Percentiles rank a stretch among this genome's conserved stretches.
Conservation (phyloP, 2,888 invertebrate genomes). For the Periphyllus acericola region DNA sequence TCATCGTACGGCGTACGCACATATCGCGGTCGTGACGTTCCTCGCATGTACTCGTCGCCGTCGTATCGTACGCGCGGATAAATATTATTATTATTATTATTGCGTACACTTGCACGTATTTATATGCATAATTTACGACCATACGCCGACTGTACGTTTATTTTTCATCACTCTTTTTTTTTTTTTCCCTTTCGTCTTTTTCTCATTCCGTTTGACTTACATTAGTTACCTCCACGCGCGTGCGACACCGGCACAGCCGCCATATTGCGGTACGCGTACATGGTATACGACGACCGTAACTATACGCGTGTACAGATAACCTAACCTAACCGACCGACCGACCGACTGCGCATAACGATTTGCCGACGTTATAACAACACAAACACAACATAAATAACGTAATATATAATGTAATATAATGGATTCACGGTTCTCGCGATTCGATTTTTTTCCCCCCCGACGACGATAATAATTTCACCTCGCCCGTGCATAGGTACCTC, state of each 20-base stretch:
- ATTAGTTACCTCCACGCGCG: neutral
- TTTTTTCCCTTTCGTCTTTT: neutral
- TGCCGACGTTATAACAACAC: conserved; percentile 28
- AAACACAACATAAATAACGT: conserved; percentile 13
- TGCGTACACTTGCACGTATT: neutral
- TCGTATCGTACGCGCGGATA: neutral
- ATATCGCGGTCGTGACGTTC: neutral
- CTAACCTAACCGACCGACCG: neutral
- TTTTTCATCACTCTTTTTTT: conserved; percentile 12
- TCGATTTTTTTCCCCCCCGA: conserved; percentile 7
- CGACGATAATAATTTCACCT: neutral
- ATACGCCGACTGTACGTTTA: neutral
- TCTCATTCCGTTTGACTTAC: neutral
- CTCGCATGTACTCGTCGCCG: neutral
- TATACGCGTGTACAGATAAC: neutral
- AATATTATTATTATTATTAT: neutral
- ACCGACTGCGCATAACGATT: conserved; percentile 17
- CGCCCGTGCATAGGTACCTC: neutral
- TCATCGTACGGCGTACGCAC: neutral
- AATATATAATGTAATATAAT: neutral
- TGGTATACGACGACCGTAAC: neutral
- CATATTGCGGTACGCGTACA: conserved; percentile 2
- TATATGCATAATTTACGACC: conserved; percentile 34
- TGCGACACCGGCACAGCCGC: conserved; percentile 1
- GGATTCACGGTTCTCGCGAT: neutral